A percentile compares a stretch with the other conserved stretches of the same genome.
These are phyloP conservation scores for Epiblema foenella DNA, from an alignment of 2,888 invertebrate species.

Conservation along the genomic window DNA sequence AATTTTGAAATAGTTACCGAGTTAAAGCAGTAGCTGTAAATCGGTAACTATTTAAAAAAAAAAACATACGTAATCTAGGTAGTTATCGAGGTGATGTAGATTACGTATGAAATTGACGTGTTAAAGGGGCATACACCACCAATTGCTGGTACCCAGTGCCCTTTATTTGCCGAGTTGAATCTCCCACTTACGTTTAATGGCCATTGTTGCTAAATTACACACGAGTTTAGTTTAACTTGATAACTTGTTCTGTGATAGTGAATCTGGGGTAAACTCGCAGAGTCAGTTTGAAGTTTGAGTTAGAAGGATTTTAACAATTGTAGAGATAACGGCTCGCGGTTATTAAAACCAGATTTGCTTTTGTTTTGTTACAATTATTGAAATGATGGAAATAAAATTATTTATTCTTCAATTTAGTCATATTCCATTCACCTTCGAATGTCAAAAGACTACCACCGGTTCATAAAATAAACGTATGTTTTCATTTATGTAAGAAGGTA, in stretches of 20 bases:
- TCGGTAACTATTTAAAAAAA: too few relatives aligned
- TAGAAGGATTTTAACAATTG: background rate
- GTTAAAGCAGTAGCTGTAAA: too few relatives aligned
- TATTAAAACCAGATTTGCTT: background rate
- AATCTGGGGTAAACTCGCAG: slow-evolving; percentile 24
- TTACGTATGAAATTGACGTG: background rate
- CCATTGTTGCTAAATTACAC: slow-evolving; percentile 33
- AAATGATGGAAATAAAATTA: too few relatives aligned
- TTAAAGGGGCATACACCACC: background rate
- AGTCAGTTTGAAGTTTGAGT: background rate
- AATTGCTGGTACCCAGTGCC: slow-evolving; percentile 17
- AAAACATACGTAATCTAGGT: too few relatives aligned
- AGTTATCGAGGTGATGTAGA: background rate
- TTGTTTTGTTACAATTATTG: background rate
- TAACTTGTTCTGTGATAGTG: slow-evolving; percentile 28
- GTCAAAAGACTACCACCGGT: too few relatives aligned
- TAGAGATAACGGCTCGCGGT: background rate
- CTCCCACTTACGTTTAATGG: slow-evolving; percentile 18
- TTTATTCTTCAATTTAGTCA: too few relatives aligned
- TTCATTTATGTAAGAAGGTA: too few relatives aligned
- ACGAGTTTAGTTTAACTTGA: slow-evolving; percentile 23
- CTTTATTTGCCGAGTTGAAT: slow-evolving; percentile 20
- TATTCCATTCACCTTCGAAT: too few relatives aligned
- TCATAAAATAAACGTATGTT: too few relatives aligned
- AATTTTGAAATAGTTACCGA: too few relatives aligned